These are phyloP conservation scores for Ligdia adustata DNA, from an alignment of 2,888 invertebrate species.

Conservation along the genomic window DNA sequence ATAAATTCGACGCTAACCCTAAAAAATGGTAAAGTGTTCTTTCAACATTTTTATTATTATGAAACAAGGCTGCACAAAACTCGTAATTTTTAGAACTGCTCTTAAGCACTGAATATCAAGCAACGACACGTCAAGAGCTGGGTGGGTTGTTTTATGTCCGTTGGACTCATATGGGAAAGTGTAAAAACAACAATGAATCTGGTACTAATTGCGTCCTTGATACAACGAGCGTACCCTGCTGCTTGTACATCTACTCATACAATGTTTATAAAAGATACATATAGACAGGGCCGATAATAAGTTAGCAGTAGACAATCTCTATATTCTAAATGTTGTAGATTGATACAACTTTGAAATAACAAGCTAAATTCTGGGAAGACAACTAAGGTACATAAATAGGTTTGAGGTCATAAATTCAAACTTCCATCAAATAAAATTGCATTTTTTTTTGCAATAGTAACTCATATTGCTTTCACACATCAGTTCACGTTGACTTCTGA, in stretches of 20 bases:
- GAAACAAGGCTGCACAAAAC: slow-evolving; percentile 29
- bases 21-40: slow-evolving; percentile 17
- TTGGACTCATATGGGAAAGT: slow-evolving; percentile 38
- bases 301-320: background rate
- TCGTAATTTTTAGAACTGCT: slow-evolving; percentile 35
- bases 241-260: slow-evolving; percentile 55
- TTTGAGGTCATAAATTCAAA: too few species aligned
- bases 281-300: slow-evolving; percentile 51
- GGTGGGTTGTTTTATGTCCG: slow-evolving; percentile 30
- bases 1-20: slow-evolving; percentile 17
- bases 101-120: slow-evolving; percentile 33
- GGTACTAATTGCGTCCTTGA: slow-evolving; percentile 64
- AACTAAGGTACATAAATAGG: too few species aligned
- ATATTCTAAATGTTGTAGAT: too few species aligned
- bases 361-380: too few species aligned
- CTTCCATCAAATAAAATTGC: too few species aligned
- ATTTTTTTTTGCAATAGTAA: too few species aligned
- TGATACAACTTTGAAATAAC: too few species aligned
- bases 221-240: slow-evolving; percentile 42
- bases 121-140: slow-evolving; percentile 26
- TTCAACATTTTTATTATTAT: slow-evolving; percentile 25
- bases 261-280: slow-evolving; percentile 69
- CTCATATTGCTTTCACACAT: too few species aligned
- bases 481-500: too few species aligned
- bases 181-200: slow-evolving; percentile 47